Evolutionary conservation across 1,140 invertebrate genomes (phyloP), one percentile per base, ranked within the genome.

Genomic region (Sycophaga agraensis): DNA sequence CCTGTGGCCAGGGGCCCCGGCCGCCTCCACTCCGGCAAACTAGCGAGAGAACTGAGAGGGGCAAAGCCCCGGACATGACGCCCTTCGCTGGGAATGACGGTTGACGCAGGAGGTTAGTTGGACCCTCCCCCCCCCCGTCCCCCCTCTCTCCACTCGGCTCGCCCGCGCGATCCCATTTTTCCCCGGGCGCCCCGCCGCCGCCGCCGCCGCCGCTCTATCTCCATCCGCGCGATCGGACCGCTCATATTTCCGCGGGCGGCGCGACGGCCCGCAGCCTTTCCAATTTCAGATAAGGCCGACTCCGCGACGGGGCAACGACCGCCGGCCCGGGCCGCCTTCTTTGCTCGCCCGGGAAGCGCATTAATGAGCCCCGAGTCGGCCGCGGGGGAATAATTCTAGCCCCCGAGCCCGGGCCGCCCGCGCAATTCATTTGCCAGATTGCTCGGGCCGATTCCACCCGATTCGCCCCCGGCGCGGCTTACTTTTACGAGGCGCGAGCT

Each of bases 71-170:
- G 37, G 53, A 50, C 48, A 63, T 58, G 61, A 58, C 16, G 61
- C 54, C 60, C 35, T 46, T 63, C 37, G 53, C 21, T 45, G 48
- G 49, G 55, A 63, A 63, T 63, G 55, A 63, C 49, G 58, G 54
- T 63, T 63, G 61, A 63, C 39, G 40, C 48, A 17, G 40, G 12
- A 55, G 60, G 60, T 63, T 63, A 63, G 60, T 63, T 35, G 17
- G 21, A 22, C 19, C 16, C 17, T 22, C 2, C 39, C 22, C 9
- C 21, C 14, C 17, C 37, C 28, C 26, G 7, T 14, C n/a, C 46
- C 26, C 17, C 6, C 42, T 34, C 35, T 58, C 34, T 26, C 35
- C 26, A 28, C 39, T 49, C 1, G 26, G 16, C n/a, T 59, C 3
- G 17, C 43, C 48, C 28, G 48, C 48, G 37, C 31, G 49, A 43